These are phyloP conservation scores for Thamnophis sirtalis DNA, from an alignment of 2,113 vertebrate species.

Conservation along the genomic window DNA sequence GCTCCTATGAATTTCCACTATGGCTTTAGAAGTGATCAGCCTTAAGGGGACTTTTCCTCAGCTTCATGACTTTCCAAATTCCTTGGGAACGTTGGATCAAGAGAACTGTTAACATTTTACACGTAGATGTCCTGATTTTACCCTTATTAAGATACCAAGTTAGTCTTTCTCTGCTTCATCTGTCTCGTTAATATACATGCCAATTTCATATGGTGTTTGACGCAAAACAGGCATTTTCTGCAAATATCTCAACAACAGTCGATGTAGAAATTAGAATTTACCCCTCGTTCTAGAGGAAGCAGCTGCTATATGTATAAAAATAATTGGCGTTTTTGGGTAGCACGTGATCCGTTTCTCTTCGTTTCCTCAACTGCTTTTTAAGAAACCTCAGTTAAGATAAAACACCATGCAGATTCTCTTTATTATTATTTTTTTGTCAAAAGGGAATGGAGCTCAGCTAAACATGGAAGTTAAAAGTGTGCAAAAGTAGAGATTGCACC, in stretches of 20 bases:
- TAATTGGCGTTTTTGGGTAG: slow-evolving; percentile 45
- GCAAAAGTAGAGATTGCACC: too few species aligned
- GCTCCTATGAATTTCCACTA: rapidly evolving
- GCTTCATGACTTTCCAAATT: neutral
- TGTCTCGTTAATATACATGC: slow-evolving; percentile 46
- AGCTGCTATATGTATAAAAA: slow-evolving; percentile 39
- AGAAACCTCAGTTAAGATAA: neutral
- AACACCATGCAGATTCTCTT: neutral
- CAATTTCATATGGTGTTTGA: slow-evolving; percentile 2
- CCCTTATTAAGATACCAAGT: slow-evolving; percentile 30
- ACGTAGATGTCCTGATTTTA: neutral
- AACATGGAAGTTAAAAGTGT: neutral
- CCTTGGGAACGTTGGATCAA: neutral
- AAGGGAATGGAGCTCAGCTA: neutral
- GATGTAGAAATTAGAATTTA: slow-evolving; percentile 50
- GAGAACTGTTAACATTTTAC: slow-evolving; percentile 5
- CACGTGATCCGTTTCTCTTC: slow-evolving; percentile 15
- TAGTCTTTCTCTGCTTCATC: slow-evolving; percentile 43
- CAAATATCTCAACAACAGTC: slow-evolving; percentile 44
- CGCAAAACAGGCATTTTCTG: slow-evolving; percentile 39
- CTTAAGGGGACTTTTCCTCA: neutral
- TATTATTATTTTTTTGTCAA: neutral
- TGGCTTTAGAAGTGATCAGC: neutral
- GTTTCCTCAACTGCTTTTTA: neutral
- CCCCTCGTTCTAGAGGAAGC: slow-evolving; percentile 6